phyloP scores from a whole-genome alignment of 2,888 invertebrate genomes.

The Itoplectis maculator region DNA sequence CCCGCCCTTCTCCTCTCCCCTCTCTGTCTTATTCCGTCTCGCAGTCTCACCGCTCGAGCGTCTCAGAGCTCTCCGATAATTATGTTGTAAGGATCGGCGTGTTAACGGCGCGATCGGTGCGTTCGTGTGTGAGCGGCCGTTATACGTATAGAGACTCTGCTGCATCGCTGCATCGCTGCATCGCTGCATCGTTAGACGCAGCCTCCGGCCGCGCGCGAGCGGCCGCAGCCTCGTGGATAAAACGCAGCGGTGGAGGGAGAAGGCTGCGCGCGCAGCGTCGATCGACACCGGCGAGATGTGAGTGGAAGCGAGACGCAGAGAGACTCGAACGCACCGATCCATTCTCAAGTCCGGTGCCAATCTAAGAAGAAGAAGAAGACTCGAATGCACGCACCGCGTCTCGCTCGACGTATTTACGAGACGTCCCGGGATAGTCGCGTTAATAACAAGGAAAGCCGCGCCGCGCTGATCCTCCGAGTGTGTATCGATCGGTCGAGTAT shows the following conservation, averaged over 20 bases:
- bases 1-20: neutral
- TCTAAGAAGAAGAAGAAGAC: no score
- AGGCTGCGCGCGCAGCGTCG: no score
- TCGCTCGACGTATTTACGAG: slow-evolving; percentile 64
- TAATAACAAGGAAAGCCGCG: slow-evolving; percentile 64
- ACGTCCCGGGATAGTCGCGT: slow-evolving; percentile 59
- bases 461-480: slow-evolving; percentile 51
- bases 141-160: slow-evolving; percentile 14
- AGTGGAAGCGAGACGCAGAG: slow-evolving; percentile 23
- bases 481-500: slow-evolving; percentile 64
- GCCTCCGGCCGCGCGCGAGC: slow-evolving; percentile 61
- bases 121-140: no score
- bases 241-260: neutral
- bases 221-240: slow-evolving; percentile 40
- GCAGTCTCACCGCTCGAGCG: slow-evolving; percentile 41
- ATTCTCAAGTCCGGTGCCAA: no score
- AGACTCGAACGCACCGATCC: slow-evolving; percentile 48
- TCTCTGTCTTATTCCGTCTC: slow-evolving; percentile 19
- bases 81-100: slow-evolving; percentile 75
- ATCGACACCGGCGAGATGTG: neutral
- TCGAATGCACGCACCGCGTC: slow-evolving; percentile 52
- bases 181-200: slow-evolving; percentile 63
- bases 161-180: slow-evolving; percentile 35
- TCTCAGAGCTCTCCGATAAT: slow-evolving; percentile 75
- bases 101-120: slow-evolving; percentile 72